Base-by-base conservation (phyloP, 1,140 invertebrate genomes). In the Schmidtea mediterranea region DNA sequence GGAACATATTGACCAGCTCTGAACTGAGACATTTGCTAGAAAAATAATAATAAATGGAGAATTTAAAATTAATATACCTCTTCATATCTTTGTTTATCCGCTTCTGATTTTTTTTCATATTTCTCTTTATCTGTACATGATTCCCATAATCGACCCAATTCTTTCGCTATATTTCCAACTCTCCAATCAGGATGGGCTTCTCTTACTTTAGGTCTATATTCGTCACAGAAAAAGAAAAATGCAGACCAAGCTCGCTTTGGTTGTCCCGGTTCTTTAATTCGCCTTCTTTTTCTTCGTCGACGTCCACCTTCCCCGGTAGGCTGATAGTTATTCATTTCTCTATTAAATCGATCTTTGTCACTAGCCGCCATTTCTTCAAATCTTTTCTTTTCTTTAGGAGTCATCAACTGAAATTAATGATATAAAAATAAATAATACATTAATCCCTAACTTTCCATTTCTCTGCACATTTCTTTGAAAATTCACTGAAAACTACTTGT, bases 151-250 rank as follows among this genome's bases (percentile, higher is more conserved):
- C 80, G 74, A 21, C 90, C 90, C 47, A 97, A 72, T 69, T 94
- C 87, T 69, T 97, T 95, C 50, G 90, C 87, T 55, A 97, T 81
- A 57, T 97, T 86, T 43, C 87, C 87, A 57, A 97, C 87, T 48
- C 80, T 79, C 62, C 77, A 84, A 60, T 89, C 82, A 0, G 87
- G 86, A 70, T 90, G 82, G n/a, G 74, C 69, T 54, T 75, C 77
- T 65, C 89, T 89, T 18, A 97, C 83, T 60, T 84, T 83, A 26
- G 77, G 74, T 57, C 90, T 75, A 61, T 94, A 86, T 57, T 97
- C 89, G 67, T 89, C 86, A 63, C 84, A 94, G 71, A 95, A 98
- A 77, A 83, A 89, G 71, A 98, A 97, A 73, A 97, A 97, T 39
- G 90, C 87, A 52, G 87, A 92, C 77, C 98, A 72, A 57, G 89